These are phyloP conservation scores for Tenthredo distinguenda DNA, from an alignment of 2,888 invertebrate genomes.

Conservation along the genomic window DNA sequence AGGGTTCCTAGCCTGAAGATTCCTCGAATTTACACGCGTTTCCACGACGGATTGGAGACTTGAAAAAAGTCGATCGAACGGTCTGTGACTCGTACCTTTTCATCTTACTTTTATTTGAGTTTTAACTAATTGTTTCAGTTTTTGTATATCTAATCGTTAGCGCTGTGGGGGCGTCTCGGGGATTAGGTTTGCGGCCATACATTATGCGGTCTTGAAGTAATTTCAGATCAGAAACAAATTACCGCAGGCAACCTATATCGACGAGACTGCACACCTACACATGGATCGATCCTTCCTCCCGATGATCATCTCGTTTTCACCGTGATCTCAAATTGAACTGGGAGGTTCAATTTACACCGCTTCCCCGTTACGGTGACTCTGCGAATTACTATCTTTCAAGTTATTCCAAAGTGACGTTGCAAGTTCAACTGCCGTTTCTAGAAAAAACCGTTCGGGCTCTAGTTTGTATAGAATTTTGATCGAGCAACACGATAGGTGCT, in stretches of 20 bases:
- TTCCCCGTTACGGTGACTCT: conserved; percentile 1
- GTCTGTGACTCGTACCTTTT: conserved; percentile 29
- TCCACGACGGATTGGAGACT: conserved; percentile 20
- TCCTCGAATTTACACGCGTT: conserved; percentile 30
- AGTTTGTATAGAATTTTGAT: neutral
- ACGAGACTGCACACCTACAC: neutral
- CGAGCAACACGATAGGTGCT: neutral
- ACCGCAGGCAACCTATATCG: neutral
- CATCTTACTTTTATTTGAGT: conserved; percentile 15
- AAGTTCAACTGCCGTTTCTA: neutral
- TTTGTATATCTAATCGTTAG: conserved; percentile 18
- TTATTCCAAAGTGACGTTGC: neutral
- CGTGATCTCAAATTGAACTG: conserved; percentile 27
- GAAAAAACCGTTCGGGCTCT: neutral
- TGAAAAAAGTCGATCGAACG: conserved; percentile 33
- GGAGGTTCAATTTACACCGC: neutral
- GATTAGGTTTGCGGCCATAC: neutral
- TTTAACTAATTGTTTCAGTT: conserved; percentile 37
- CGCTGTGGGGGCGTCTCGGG: neutral
- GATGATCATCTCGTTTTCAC: conserved; percentile 9
- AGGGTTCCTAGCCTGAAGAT: conserved; percentile 2
- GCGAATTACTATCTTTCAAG: conserved; percentile 10
- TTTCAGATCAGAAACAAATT: conserved; percentile 9
- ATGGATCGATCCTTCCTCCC: conserved; percentile 4
- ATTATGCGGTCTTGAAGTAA: conserved; percentile 15